Evolutionary conservation across 2,888 invertebrate species (phyloP), one percentile per base, ranked within the genome.

Genomic region (Chrysomela aeneicollis): DNA sequence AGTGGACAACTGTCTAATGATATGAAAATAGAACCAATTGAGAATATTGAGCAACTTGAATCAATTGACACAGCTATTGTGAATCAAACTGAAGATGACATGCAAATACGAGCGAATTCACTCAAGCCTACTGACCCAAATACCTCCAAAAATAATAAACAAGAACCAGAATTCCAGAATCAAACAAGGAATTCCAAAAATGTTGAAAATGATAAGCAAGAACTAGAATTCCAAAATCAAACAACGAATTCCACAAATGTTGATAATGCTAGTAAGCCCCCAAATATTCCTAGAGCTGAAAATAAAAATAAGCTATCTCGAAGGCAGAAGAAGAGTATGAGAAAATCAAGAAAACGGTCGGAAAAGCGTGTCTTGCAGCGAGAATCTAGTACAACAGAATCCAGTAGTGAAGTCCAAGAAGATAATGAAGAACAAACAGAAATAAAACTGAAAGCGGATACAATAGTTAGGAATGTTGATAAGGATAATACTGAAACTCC

Each of bases 311-410:
- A 57, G 46, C n/a, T 57, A 2, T 47, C 67, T 0, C 64, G 70
- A 19, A 73, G 69, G 55, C 71, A 70, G 37, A 73, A 71, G 49
- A 74, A 69, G 51, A 71, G 72, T 17, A 61, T 67, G 46, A 73
- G 61, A 58, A 72, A 71, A 64, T 57, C 67, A 9, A 69, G 71
- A 19, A 71, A 70, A 61, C 64, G 70, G 47, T 71, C 73, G 2
- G 70, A 74, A 35, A 72, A 71, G 59, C 65, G 64, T 53, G 68
- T 68, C 9, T 61, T 63, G 42, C 59, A 71, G 2, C 68, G 74
- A 54, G 73, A 69, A 51, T 71, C 74, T n/a, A 77, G 76, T 53
- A 75, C 73, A 1, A 78, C 74, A 22, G 76, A 72, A 49, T 76
- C 76, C 0, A 75, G 71, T 52, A 76, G 75, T 61, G 77, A 76